A percentile compares a stretch with the other conserved stretches of the same genome.
Evolutionary conservation across 2,888 invertebrate species (phyloP).

Genomic region (Ptilodon capucinus): DNA sequence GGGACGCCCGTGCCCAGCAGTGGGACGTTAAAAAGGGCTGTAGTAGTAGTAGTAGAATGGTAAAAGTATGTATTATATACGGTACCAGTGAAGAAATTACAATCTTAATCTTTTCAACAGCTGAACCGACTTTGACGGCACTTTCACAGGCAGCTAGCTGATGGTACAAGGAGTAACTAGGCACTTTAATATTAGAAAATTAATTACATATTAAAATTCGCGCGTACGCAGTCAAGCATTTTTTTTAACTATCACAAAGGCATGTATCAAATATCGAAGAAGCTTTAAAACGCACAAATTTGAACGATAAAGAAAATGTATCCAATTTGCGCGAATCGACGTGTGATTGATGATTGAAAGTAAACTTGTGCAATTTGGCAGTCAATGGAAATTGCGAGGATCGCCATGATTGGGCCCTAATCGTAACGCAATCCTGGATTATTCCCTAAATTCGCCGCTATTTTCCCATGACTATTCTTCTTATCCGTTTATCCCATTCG

Average conservation of each 20-base stretch:
- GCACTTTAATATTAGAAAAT: no score
- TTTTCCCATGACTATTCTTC: constrained; percentile 75
- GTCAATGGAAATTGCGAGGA: constrained; percentile 80
- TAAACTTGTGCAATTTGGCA: constrained; percentile 70
- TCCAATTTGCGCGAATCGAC: constrained; percentile 45
- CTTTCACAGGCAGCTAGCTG: no score
- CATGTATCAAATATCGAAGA: not conserved
- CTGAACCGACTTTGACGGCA: no score
- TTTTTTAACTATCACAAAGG: no score
- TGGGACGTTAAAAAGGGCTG: no score
- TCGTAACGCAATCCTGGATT: constrained; percentile 50
- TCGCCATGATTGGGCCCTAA: constrained; percentile 72
- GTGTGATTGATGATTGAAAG: constrained; percentile 67
- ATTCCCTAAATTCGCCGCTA: constrained; percentile 48
- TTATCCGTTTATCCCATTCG: constrained; percentile 47
- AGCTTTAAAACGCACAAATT: constrained; percentile 11
- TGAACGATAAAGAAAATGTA: constrained; percentile 14
- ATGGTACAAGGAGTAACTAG: no score
- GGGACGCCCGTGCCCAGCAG: no score
- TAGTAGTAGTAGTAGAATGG: no score
- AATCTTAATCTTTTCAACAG: no score
- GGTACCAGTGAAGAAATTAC: no score
- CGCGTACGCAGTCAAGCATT: not conserved
- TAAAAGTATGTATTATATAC: no score
- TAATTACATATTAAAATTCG: no score